A percentile compares a stretch with the other conserved stretches of the same genome.
Conservation (phyloP, 2,797 vertebrate genomes). For the Enteromius afrohamiltoni region DNA sequence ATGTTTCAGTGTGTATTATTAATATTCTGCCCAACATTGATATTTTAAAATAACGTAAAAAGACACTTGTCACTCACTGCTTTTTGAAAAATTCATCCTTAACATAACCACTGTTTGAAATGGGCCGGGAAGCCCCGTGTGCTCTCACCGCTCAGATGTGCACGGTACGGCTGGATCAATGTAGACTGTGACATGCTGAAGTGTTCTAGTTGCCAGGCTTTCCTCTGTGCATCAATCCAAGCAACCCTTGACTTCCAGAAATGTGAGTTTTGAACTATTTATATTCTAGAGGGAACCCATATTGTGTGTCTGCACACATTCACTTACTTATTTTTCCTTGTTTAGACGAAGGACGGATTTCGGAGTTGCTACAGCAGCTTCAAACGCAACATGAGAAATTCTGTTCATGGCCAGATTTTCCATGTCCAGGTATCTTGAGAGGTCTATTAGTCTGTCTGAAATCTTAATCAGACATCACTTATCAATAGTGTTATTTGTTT, state of each 20-base stretch:
- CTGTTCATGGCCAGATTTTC: slow-evolving; percentile 96
- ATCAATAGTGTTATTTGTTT: background rate
- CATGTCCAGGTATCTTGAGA: slow-evolving; percentile 85
- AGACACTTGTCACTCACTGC: background rate
- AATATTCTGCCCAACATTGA: background rate
- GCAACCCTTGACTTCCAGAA: slow-evolving; percentile 84
- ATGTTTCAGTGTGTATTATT: background rate
- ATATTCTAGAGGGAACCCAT: background rate
- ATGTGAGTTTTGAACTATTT: slow-evolving; percentile 75
- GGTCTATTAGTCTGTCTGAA: background rate
- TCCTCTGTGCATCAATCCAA: slow-evolving; percentile 89
- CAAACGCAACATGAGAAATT: slow-evolving; percentile 91
- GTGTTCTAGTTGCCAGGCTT: slow-evolving; percentile 93
- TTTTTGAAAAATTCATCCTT: slow-evolving; percentile 66
- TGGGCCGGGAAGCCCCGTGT: slow-evolving; percentile 88
- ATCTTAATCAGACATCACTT: background rate
- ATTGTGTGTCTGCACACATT: background rate
- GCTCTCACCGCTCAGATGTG: slow-evolving; percentile 89
- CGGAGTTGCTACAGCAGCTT: slow-evolving; percentile 85
- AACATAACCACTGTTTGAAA: slow-evolving; percentile 83
- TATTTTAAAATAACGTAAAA: background rate
- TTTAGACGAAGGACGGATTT: slow-evolving; percentile 86
- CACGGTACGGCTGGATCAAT: slow-evolving; percentile 90
- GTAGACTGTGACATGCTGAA: slow-evolving; percentile 89
- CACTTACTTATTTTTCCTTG: background rate